These are phyloP conservation scores for Pelecanus crispus DNA, from an alignment of 2,113 vertebrate genomes.

Conservation along the genomic window DNA sequence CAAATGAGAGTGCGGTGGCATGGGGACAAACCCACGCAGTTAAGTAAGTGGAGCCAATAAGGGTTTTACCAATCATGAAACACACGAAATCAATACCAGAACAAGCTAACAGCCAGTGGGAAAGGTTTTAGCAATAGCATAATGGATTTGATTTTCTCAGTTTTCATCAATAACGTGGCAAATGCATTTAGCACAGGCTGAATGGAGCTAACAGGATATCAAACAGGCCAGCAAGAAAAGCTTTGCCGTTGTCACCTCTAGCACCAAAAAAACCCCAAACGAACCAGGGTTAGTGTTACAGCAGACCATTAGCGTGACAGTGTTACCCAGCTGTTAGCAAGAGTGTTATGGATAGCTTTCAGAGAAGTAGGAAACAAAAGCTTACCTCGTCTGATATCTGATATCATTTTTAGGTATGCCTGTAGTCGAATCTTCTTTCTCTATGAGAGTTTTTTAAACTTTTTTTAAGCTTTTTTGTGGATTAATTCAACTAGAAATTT, in stretches of 20 bases:
- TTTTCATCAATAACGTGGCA: not conserved
- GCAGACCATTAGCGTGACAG: not conserved
- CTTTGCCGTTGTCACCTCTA: not conserved
- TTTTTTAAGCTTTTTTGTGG: not conserved
- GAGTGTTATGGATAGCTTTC: not conserved
- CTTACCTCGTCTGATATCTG: not conserved
- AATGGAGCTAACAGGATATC: not conserved
- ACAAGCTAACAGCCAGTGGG: not conserved
- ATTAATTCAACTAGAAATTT: not conserved
- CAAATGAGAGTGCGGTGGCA: not conserved
- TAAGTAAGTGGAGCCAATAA: not conserved
- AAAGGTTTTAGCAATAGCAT: not conserved
- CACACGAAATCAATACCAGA: not conserved
- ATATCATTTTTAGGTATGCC: not conserved
- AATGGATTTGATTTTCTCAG: slow-evolving; percentile 51
- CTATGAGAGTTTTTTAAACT: not conserved
- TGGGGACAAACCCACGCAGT: not conserved
- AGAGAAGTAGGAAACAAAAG: not conserved
- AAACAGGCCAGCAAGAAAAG: not conserved
- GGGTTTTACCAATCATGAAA: not conserved
- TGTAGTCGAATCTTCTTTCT: not conserved
- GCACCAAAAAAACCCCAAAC: not conserved
- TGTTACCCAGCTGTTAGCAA: not conserved
- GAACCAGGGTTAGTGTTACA: not conserved
- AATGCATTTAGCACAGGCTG: slow-evolving; percentile 16